Evolutionary conservation across 1,140 invertebrate species (phyloP), one percentile per base, ranked within the genome.

Genomic region (Pseudachorutes palmiensis): DNA sequence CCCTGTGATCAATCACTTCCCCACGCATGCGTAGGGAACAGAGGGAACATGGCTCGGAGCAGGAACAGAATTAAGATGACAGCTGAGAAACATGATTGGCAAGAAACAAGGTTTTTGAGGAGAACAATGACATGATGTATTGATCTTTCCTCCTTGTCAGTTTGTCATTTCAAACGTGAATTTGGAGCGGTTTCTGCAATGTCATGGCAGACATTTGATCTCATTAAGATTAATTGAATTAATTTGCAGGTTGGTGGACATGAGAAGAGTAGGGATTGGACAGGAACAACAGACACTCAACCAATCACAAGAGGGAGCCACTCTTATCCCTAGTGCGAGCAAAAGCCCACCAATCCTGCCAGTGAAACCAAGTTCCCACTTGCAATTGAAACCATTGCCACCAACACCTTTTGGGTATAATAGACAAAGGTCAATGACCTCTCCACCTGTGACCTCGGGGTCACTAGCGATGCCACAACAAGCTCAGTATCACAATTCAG

Each of bases 201-300:
- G 5, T 41, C 36, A 9, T 41, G 36, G 36, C 5, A 41, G 36
- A 41, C 5, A 41, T 9, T 41, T 5, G 36, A 41, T 9, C 19
- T 41, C 19, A 9, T 41, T 19, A 41, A 41, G 36, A 41, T 41
- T 41, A 9, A 9, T 41, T 9, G 36, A 41, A 41, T 41, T 41
- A 9, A 41, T 41, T 41, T 41, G 5, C 58, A 76, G 73, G 26
- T 65, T 75, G 14, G 75, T 76, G 64, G 75, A 76, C 68, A 76
- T 76, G 69, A 62, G 70, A 28, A 62, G 72, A 41, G 64, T 70
- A 33, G 72, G 57, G 12, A 75, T 70, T 30, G 73, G 66, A 49
- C 61, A 66, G 9, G 74, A n/a, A n/a, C n/a, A 75, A 30, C 67
- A 64, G 14, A 65, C 70, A 36, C 45, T 70, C 71, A 63, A 22